Evolutionary conservation across 2,888 invertebrate species (phyloP).

Genomic region (Trichogramma dendrolimi): DNA sequence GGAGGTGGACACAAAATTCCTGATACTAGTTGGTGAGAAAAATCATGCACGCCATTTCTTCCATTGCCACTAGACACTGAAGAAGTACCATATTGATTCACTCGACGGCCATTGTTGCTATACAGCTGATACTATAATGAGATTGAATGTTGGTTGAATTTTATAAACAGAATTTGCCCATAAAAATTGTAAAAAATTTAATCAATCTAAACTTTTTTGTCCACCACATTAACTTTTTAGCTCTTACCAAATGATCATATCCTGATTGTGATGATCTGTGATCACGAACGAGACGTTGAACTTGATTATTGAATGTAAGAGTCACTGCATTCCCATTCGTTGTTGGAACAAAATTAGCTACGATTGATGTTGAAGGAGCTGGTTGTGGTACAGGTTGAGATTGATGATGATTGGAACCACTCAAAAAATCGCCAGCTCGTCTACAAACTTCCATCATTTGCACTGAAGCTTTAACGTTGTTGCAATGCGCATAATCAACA

Average conservation of each 20-base stretch:
- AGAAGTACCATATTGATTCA: slow-evolving; percentile 61
- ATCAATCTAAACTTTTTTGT: background rate
- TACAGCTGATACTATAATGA: slow-evolving; percentile 72
- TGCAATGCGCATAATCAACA: slow-evolving; percentile 93
- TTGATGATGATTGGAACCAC: slow-evolving; percentile 56
- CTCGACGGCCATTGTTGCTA: slow-evolving; percentile 59
- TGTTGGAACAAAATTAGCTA: slow-evolving; percentile 73
- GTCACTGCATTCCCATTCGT: slow-evolving; percentile 79
- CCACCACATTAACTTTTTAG: background rate
- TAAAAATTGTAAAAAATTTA: background rate
- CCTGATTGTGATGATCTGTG: slow-evolving; percentile 61
- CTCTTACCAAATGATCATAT: slow-evolving; percentile 69
- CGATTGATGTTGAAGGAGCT: slow-evolving; percentile 60
- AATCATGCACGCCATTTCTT: slow-evolving; percentile 60
- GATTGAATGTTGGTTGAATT: background rate
- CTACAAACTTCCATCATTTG: slow-evolving; percentile 90
- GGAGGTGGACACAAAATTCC: slow-evolving; percentile 84
- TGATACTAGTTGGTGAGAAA: slow-evolving; percentile 89
- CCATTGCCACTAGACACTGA: slow-evolving; percentile 54
- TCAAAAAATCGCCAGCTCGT: slow-evolving; percentile 55
- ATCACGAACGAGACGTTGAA: slow-evolving; percentile 67
- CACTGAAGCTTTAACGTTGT: slow-evolving; percentile 93
- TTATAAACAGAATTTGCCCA: background rate
- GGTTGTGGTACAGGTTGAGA: slow-evolving; percentile 53
- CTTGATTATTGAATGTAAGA: slow-evolving; percentile 90